A percentile compares a stretch with the other conserved stretches of the same genome.
phyloP scores from a whole-genome alignment of 2,113 vertebrate genomes.

The Atherinomorus stipes region DNA sequence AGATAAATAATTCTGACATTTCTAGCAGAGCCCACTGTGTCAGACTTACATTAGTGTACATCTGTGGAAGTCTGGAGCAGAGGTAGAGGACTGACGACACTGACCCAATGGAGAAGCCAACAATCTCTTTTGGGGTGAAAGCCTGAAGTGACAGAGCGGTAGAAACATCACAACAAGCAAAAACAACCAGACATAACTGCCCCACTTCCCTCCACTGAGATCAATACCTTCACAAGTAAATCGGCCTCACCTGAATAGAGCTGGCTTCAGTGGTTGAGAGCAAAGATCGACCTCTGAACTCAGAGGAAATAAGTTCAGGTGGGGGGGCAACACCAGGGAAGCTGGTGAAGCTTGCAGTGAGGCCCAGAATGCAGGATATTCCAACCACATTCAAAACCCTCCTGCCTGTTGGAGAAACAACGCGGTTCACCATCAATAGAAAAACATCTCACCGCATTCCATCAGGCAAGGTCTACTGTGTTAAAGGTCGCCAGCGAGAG shows the following conservation, averaged over 20 bases:
- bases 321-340: neutral
- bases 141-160: conserved; percentile 73
- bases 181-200: neutral
- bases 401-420: conserved; percentile 49
- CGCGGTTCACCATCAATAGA: neutral
- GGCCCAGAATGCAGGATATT: conserved; percentile 76
- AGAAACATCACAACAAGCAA: neutral
- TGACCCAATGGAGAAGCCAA: conserved; percentile 90
- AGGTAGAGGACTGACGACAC: conserved; percentile 92
- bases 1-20: neutral
- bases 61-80: conserved; percentile 91
- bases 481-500: neutral
- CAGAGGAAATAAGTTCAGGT: neutral
- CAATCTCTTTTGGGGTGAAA: conserved; percentile 86
- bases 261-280: conserved; percentile 64
- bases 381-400: conserved; percentile 79
- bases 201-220: neutral
- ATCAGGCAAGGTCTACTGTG: neutral
- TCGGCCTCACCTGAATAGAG: conserved; percentile 70
- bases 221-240: neutral
- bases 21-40: neutral
- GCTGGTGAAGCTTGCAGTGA: conserved; percentile 53
- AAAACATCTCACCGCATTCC: conserved; percentile 27
- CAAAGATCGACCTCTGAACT: conserved; percentile 81
- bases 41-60: conserved; percentile 91